These are phyloP conservation scores for Rhagophthalmus giganteus DNA, from an alignment of 2,888 invertebrate genomes.

Conservation along the genomic window DNA sequence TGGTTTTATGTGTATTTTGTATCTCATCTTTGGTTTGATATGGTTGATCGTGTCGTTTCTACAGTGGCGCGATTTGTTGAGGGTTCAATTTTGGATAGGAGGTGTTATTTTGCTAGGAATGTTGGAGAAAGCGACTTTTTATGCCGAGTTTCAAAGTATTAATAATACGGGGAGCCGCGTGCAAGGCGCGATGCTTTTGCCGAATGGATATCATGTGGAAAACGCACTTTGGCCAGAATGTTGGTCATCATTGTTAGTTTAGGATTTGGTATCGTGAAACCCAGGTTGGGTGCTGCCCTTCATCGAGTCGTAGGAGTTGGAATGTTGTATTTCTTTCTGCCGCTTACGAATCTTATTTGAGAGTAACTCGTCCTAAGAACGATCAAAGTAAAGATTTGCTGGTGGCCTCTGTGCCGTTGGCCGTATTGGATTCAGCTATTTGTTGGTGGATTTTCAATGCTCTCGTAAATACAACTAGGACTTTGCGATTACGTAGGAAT, in stretches of 20 bases:
- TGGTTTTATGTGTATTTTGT: slow-evolving; percentile 85
- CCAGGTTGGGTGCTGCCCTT: slow-evolving; percentile 84
- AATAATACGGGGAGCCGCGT: slow-evolving; percentile 69
- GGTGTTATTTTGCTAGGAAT: slow-evolving; percentile 86
- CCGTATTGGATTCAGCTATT: slow-evolving; percentile 82
- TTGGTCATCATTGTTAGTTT: slow-evolving; percentile 92
- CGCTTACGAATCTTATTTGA: slow-evolving; percentile 82
- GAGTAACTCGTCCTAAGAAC: slow-evolving; percentile 67
- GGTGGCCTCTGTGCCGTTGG: slow-evolving; percentile 83
- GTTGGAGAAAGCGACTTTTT: slow-evolving; percentile 87
- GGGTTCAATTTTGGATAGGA: slow-evolving; percentile 96
- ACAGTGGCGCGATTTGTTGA: slow-evolving; percentile 87
- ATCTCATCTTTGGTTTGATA: slow-evolving; percentile 76
- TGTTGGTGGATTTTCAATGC: slow-evolving; percentile 94
- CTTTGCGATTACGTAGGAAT: slow-evolving; percentile 84
- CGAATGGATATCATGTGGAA: slow-evolving; percentile 89
- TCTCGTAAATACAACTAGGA: slow-evolving; percentile 86
- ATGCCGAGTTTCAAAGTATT: slow-evolving; percentile 82
- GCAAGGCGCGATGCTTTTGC: slow-evolving; percentile 79
- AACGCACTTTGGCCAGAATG: slow-evolving; percentile 89
- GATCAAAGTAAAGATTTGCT: slow-evolving; percentile 67
- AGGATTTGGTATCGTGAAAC: slow-evolving; percentile 95
- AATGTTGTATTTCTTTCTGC: slow-evolving; percentile 81
- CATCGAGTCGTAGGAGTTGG: slow-evolving; percentile 88
- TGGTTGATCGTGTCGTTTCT: slow-evolving; percentile 84